These are phyloP conservation scores for Drosophila elegans DNA, from an alignment of 1,140 invertebrate species.

Conservation along the genomic window DNA sequence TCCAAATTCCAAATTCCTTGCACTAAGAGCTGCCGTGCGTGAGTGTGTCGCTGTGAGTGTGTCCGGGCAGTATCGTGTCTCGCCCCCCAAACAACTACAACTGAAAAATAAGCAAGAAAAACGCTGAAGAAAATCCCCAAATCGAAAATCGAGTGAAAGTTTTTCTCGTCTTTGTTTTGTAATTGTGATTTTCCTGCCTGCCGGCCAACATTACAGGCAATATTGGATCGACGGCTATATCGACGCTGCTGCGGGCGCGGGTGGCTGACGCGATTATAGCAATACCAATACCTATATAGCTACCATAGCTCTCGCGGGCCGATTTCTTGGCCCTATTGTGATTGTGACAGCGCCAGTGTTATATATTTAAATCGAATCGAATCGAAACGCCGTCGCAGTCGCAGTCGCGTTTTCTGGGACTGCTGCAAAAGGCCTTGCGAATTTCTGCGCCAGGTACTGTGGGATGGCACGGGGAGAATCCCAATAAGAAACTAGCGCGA, in stretches of 20 bases:
- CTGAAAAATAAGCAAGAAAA: conserved; percentile 16
- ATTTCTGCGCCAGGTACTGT: conserved; percentile 73
- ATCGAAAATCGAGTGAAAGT: conserved; percentile 70
- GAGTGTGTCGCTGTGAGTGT: conserved; percentile 23
- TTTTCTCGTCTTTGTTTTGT: conserved; percentile 75
- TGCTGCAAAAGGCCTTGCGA: conserved; percentile 61
- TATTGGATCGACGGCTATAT: conserved; percentile 46
- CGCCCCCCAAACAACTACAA: conserved; percentile 12
- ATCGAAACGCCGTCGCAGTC: conserved; percentile 24
- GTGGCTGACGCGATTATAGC: conserved; percentile 55
- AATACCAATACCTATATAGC: conserved; percentile 3
- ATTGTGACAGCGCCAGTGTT: conserved; percentile 37
- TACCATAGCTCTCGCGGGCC: conserved; percentile 28
- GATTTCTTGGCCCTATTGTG: conserved; percentile 47
- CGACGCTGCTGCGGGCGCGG: conserved; percentile 41
- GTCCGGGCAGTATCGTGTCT: not conserved
- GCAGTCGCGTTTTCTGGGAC: conserved; percentile 51
- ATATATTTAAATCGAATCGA: conserved; percentile 59
- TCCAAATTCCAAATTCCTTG: conserved; percentile 55
- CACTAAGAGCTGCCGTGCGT: conserved; percentile 29
- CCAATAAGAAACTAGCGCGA: conserved; percentile 70
- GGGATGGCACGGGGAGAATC: conserved; percentile 32
- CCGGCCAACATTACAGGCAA: conserved; percentile 47
- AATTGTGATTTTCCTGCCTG: conserved; percentile 66
- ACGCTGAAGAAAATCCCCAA: conserved; percentile 21